These are phyloP conservation scores for Cactoblastis cactorum DNA, from an alignment of 2,888 invertebrate species.

Conservation along the genomic window DNA sequence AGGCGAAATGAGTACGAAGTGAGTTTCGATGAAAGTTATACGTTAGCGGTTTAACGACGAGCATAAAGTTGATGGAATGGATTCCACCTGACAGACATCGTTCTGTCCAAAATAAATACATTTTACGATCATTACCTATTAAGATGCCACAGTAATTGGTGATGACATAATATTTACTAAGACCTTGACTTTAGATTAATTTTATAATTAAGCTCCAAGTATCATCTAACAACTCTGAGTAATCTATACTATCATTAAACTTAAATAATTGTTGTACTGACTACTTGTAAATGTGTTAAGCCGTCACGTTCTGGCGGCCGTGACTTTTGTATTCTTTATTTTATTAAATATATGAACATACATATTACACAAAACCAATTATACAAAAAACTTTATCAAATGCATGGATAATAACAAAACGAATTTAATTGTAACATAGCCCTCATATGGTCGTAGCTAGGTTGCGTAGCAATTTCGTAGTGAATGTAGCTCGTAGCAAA, in stretches of 20 bases:
- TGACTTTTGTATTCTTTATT: too few species aligned
- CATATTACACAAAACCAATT: too few species aligned
- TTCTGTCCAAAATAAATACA: slow-evolving; percentile 21
- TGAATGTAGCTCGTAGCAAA: background rate
- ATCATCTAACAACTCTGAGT: too few species aligned
- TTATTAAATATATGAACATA: too few species aligned
- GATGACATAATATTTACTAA: slow-evolving; percentile 38
- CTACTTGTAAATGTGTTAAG: too few species aligned
- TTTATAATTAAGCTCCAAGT: background rate
- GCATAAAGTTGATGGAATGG: slow-evolving; percentile 3
- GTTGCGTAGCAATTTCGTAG: background rate
- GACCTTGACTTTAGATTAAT: slow-evolving; percentile 36
- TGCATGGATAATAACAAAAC: too few species aligned
- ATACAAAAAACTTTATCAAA: too few species aligned
- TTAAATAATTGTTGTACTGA: too few species aligned
- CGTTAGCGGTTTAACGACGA: background rate
- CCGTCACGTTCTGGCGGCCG: too few species aligned
- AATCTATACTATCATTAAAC: too few species aligned
- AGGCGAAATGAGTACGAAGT: background rate
- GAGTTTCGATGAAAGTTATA: background rate
- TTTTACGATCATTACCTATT: slow-evolving; percentile 25
- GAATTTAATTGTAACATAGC: too few species aligned
- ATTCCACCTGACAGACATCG: slow-evolving; percentile 12
- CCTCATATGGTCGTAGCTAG: background rate
- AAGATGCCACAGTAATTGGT: slow-evolving; percentile 23